phyloP scores from a whole-genome alignment of 2,113 vertebrate species.

The Etheostoma spectabile region DNA sequence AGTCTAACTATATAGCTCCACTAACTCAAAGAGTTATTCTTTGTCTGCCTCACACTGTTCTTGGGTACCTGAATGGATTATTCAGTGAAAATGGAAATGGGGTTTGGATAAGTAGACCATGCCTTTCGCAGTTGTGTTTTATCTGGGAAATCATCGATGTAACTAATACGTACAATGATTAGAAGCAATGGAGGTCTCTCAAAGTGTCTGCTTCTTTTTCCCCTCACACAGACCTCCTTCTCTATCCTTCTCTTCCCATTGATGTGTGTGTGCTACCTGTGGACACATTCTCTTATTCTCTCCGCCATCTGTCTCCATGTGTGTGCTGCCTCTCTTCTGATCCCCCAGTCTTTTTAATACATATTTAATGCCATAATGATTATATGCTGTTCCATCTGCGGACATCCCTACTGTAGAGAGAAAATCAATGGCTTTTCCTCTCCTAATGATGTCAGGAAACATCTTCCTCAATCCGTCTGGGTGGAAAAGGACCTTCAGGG shows the following conservation, averaged over 20 bases:
- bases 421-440: conserved; percentile 72
- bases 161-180: conserved; percentile 63
- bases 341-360: conserved; percentile 79
- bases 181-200: conserved; percentile 36
- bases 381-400: conserved; percentile 74
- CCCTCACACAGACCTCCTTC: conserved; percentile 1
- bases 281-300: conserved; percentile 11
- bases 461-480: conserved; percentile 55
- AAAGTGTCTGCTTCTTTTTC: conserved; percentile 30
- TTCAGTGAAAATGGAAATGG: conserved; percentile 58
- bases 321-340: conserved; percentile 69
- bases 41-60: conserved; percentile 8
- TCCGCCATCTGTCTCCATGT: background rate
- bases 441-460: conserved; percentile 78
- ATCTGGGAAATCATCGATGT: conserved; percentile 67
- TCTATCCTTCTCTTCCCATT: conserved; percentile 2
- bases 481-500: conserved; percentile 35
- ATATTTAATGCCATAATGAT: conserved; percentile 83
- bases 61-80: conserved; percentile 50
- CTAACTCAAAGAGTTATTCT: conserved; percentile 28
- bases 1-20: conserved; percentile 11
- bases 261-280: conserved; percentile 26
- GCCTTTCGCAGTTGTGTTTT: conserved; percentile 58
- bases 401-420: conserved; percentile 62
- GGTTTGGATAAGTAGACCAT: conserved; percentile 63